A percentile compares a stretch with the other conserved stretches of the same genome.
Conservation (phyloP, 2,888 invertebrate genomes). For the Platycnemis pennipes region DNA sequence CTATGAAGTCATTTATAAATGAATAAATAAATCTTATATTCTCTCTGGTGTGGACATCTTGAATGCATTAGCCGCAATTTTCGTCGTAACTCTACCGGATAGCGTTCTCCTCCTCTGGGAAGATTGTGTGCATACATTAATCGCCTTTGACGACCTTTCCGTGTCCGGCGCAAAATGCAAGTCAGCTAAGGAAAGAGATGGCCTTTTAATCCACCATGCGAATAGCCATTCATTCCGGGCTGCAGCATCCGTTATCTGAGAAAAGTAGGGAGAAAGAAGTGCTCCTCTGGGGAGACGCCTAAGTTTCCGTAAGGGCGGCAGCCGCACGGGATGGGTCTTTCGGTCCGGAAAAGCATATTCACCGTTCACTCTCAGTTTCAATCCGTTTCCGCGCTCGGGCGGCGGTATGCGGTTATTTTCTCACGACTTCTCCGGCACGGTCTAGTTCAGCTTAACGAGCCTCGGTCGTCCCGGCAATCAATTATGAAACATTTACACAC, state of each 20-base stretch:
- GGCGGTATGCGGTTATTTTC: neutral
- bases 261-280: neutral
- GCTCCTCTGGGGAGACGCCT: neutral
- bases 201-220: neutral
- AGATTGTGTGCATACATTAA: neutral
- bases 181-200: neutral
- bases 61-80: neutral
- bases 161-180: neutral
- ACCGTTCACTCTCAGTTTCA: neutral
- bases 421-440: neutral
- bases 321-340: neutral
- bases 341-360: neutral
- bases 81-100: neutral
- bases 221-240: neutral
- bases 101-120: neutral
- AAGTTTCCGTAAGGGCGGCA: too few relatives aligned
- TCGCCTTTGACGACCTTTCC: neutral
- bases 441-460: conserved; percentile 11
- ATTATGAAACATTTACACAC: neutral
- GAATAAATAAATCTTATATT: too few relatives aligned
- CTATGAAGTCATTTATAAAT: too few relatives aligned
- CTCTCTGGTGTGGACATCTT: neutral
- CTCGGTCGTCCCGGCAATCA: neutral
- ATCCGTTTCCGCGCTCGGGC: neutral
- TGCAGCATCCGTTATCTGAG: neutral